Evolutionary conservation across 2,113 vertebrate genomes (phyloP).

Genomic region (Leuciscus idus): DNA sequence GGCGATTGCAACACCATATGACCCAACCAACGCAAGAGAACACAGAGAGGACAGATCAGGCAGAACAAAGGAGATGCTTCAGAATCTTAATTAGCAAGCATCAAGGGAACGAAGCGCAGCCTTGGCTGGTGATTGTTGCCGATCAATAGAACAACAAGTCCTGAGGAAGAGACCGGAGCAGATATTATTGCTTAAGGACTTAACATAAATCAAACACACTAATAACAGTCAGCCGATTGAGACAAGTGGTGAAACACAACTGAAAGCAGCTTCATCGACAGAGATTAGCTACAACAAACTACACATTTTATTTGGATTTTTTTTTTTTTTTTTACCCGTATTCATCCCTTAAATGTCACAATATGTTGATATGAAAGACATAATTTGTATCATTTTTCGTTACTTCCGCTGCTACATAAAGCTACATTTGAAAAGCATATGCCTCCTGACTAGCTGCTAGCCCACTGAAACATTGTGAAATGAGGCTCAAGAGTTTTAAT

Average conservation of each 20-base stretch:
- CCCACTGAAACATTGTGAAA: neutral
- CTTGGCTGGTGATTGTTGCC: slow-evolving; percentile 42
- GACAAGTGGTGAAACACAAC: slow-evolving; percentile 29
- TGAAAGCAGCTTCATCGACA: slow-evolving; percentile 7
- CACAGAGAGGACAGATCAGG: slow-evolving; percentile 32
- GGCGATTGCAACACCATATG: slow-evolving; percentile 22
- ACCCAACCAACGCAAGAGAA: slow-evolving; percentile 7
- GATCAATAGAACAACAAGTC: slow-evolving; percentile 51
- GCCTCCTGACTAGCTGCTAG: neutral
- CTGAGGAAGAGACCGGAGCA: slow-evolving; percentile 30
- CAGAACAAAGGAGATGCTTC: slow-evolving; percentile 42
- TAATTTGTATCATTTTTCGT: neutral
- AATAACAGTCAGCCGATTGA: slow-evolving; percentile 39
- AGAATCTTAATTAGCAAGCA: slow-evolving; percentile 52
- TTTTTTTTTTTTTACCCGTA: neutral
- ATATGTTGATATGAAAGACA: neutral
- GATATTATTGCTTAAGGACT: slow-evolving; percentile 50
- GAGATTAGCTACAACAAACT: slow-evolving; percentile 5
- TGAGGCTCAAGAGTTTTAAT: slow-evolving; percentile 22
- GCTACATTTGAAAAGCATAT: neutral
- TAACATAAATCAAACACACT: slow-evolving; percentile 46
- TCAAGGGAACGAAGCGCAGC: slow-evolving; percentile 25
- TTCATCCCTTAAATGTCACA: neutral
- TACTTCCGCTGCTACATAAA: neutral
- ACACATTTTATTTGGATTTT: neutral